Conservation (phyloP, 2,888 invertebrate genomes). For the Byasa hedistus region DNA sequence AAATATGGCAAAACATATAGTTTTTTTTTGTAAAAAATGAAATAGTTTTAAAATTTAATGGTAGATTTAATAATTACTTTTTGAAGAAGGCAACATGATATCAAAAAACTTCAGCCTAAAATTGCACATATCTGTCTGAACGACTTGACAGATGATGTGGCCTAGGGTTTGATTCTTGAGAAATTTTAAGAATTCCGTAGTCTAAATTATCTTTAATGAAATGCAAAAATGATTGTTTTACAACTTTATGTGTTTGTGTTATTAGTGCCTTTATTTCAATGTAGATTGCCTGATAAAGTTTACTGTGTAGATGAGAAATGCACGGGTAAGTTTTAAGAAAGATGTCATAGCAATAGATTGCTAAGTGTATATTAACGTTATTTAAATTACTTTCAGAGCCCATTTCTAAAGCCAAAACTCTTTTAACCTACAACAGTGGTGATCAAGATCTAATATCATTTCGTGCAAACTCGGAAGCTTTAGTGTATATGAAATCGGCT, state of each 20-base stretch:
- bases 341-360: constrained; percentile 41
- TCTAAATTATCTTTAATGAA: constrained; percentile 50
- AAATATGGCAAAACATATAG: too few species aligned
- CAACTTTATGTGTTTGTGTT: constrained; percentile 65
- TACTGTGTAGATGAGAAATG: constrained; percentile 86
- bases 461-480: constrained; percentile 76
- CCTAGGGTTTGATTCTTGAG: constrained; percentile 63
- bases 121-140: constrained; percentile 45
- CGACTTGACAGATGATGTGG: constrained; percentile 76
- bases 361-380: constrained; percentile 19
- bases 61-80: not conserved
- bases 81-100: not conserved
- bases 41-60: not conserved
- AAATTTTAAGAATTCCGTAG: constrained; percentile 56
- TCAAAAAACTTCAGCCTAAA: constrained; percentile 24
- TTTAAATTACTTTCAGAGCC: constrained; percentile 67
- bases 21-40: not conserved
- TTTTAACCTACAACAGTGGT: constrained; percentile 76
- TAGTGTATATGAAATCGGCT: constrained; percentile 85
- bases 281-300: constrained; percentile 83
- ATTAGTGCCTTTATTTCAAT: constrained; percentile 56
- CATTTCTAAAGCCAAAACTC: constrained; percentile 82
- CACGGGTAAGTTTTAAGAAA: constrained; percentile 76
- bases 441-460: constrained; percentile 82
- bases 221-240: constrained; percentile 72